Base-by-base conservation (phyloP, 2,113 vertebrate genomes). In the Sinocyclocheilus anshuiensis region DNA sequence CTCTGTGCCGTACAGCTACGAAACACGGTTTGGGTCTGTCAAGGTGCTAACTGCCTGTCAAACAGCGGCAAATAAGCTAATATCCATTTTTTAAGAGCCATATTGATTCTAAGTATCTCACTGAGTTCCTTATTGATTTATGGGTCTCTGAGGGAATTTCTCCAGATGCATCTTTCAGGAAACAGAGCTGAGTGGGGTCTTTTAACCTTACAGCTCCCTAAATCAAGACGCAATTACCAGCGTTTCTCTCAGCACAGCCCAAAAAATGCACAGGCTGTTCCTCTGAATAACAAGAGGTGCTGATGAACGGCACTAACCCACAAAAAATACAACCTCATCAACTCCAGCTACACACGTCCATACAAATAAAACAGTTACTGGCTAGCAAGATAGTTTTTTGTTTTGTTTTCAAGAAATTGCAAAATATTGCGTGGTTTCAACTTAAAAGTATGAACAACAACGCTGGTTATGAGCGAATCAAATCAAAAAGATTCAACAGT, bases 1-100 rank as follows among this genome's bases (percentile, higher is more conserved):
- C 22, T 42, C 42, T 24, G 72, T 75, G n/a, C 13, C 0, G 29
- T 72, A 26, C 2, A 24, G 24, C 29, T 53, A n/a, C 24, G 81
- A 71, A 75, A 59, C 6, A 33, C 29, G 13, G 45, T 76, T 77
- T 45, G 13, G 45, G 29, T 53, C 67, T 81, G 59, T 33, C 72
- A 18, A 61, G 78, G 57, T 53, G 9, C 87, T 92, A 94, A 94
- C 93, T 94, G 94, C 94, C 95, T 80, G 94, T 95, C 94, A 95
- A 94, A 92, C 89, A 48, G 91, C 91, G 90, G 93, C 94, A 95
- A 95, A 95, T 94, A 94, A 95, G 92, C 93, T 94, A 92, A 94
- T 95, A 94, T 95, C 94, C 94, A 95, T 95, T 93, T 95, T 95
- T 95, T 91, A 94, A 95, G 91, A 94, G 93, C 89, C 90, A 77